phyloP scores from a whole-genome alignment of 2,888 invertebrate species.

The Phlogophora meticulosa region DNA sequence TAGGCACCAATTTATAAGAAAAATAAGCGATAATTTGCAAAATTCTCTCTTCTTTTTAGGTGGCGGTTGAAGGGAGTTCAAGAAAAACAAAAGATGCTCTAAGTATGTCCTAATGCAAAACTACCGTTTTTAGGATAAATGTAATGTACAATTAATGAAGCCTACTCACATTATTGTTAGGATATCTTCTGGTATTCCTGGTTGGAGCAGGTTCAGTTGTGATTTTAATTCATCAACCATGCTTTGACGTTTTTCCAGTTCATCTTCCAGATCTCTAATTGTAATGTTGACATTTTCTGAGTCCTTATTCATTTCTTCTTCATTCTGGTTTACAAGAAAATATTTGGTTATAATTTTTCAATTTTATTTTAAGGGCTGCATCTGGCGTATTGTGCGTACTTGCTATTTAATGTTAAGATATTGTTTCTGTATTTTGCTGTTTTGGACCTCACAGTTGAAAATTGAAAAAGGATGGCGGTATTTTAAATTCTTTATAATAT shows the following conservation, averaged over 20 bases:
- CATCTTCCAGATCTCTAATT: conserved; percentile 67
- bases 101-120: neutral
- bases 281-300: conserved; percentile 66
- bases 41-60: conserved; percentile 21
- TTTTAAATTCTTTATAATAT: neutral
- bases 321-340: conserved; percentile 68
- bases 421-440: neutral
- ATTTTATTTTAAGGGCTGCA: too few species aligned
- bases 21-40: conserved; percentile 21
- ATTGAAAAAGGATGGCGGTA: too few species aligned
- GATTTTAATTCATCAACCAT: conserved; percentile 69
- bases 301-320: conserved; percentile 73
- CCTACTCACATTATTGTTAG: conserved; percentile 72
- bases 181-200: conserved; percentile 75
- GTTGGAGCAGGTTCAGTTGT: conserved; percentile 64
- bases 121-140: neutral
- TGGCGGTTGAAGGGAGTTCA: neutral
- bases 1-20: conserved; percentile 11
- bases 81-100: neutral
- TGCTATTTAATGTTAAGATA: too few species aligned
- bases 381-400: too few species aligned
- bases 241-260: conserved; percentile 67
- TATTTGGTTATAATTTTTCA: neutral
- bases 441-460: neutral
- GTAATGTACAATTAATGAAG: neutral